Evolutionary conservation across 2,888 invertebrate genomes (phyloP).

Genomic region (Nemapogon koenigi): DNA sequence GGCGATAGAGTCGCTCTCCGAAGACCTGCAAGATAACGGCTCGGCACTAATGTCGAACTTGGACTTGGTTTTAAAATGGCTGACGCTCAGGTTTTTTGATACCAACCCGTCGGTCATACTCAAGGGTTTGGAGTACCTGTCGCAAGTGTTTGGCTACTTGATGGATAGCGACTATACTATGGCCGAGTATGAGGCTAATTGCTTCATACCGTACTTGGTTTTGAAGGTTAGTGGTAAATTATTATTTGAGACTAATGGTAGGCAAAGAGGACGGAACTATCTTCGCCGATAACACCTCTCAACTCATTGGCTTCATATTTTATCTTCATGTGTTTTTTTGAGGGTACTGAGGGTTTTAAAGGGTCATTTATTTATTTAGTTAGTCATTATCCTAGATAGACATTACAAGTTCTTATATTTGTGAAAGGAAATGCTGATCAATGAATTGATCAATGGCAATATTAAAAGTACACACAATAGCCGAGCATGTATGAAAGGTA

Average conservation of each 20-base stretch:
- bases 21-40: constrained; percentile 80
- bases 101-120: constrained; percentile 97
- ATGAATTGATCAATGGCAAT: no score
- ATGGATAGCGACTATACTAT: constrained; percentile 84
- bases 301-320: no score
- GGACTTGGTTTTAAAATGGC: constrained; percentile 95
- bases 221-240: constrained; percentile 72
- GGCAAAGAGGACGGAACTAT: no score
- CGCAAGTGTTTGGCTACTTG: constrained; percentile 80
- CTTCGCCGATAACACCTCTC: no score
- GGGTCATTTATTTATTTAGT: constrained; percentile 6
- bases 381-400: no score
- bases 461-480: no score
- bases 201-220: constrained; percentile 94
- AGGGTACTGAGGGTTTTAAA: no score
- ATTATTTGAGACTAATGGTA: background rate
- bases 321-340: no score
- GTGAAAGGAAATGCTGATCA: no score
- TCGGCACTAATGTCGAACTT: constrained; percentile 86
- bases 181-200: constrained; percentile 88
- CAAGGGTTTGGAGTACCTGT: constrained; percentile 93
- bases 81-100: constrained; percentile 96
- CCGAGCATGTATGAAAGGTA: no score
- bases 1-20: constrained; percentile 89
- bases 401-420: no score